Evolutionary conservation across 2,113 vertebrate species (phyloP).

Genomic region (Prunella himalayana): DNA sequence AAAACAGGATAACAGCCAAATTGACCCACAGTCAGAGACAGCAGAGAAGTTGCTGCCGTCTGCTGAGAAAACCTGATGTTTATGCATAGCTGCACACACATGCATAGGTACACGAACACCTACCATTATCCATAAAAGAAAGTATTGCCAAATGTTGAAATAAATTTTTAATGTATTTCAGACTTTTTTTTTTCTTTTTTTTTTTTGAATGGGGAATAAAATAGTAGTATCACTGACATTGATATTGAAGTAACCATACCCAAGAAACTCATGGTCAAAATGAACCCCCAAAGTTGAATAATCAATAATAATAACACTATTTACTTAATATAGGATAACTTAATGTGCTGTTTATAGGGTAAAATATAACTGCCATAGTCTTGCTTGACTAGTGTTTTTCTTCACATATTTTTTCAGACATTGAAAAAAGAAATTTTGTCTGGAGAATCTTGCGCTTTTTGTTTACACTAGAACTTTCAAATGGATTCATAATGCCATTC

Average conservation of each 20-base stretch:
- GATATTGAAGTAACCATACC: not conserved
- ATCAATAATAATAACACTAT: not conserved
- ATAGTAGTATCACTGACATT: not conserved
- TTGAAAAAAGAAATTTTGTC: not conserved
- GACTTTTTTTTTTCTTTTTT: not conserved
- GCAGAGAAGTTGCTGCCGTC: not conserved
- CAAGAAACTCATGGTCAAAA: not conserved
- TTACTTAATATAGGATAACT: not conserved
- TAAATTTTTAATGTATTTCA: not conserved
- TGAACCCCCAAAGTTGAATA: not conserved
- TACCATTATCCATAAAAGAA: not conserved
- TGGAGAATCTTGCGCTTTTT: not conserved
- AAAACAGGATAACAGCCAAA: not conserved
- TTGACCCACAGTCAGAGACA: not conserved
- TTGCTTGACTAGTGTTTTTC: not conserved
- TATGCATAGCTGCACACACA: not conserved
- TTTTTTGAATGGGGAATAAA: not conserved
- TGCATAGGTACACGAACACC: not conserved
- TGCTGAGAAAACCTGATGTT: not conserved
- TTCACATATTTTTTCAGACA: not conserved
- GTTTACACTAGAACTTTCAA: not conserved
- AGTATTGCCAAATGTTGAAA: not conserved
- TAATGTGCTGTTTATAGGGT: not conserved
- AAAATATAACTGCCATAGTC: not conserved
- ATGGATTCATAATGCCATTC: not conserved